Conservation (phyloP, 2,113 vertebrate genomes). For the Protobothrops flavoviridis region DNA sequence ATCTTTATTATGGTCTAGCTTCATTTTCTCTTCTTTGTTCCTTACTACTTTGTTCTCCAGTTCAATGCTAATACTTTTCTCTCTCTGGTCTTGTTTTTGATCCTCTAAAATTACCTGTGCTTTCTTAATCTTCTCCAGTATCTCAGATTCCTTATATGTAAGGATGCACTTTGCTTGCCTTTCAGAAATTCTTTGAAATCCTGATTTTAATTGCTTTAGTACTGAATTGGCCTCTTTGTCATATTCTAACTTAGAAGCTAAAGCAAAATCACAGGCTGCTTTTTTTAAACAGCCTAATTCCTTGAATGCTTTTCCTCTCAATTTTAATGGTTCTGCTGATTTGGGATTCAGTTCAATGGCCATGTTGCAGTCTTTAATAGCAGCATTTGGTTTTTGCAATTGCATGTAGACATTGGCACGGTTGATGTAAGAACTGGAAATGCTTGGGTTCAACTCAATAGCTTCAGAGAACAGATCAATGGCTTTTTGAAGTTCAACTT, state of each 20-base stretch:
- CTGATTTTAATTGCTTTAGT: not conserved
- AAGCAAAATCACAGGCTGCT: slow-evolving; percentile 18
- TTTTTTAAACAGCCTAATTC: slow-evolving; percentile 1
- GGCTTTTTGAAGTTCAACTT: slow-evolving; percentile 79
- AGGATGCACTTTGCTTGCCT: not conserved
- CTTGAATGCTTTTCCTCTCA: slow-evolving; percentile 71
- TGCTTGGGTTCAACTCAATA: slow-evolving; percentile 80
- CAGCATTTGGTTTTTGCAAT: slow-evolving; percentile 77
- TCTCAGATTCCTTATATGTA: not conserved
- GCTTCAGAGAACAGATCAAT: slow-evolving; percentile 81
- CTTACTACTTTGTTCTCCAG: slow-evolving; percentile 1
- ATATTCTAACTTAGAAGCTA: slow-evolving; percentile 24
- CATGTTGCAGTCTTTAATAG: slow-evolving; percentile 75
- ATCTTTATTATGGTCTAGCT: not conserved
- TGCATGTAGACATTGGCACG: slow-evolving; percentile 85
- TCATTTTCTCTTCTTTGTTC: not conserved
- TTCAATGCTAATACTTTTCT: not conserved
- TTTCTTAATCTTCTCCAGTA: not conserved
- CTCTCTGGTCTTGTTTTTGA: not conserved
- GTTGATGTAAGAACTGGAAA: slow-evolving; percentile 82
- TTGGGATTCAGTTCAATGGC: slow-evolving; percentile 78
- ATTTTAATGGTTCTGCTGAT: slow-evolving; percentile 77
- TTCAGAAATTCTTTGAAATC: slow-evolving; percentile 6
- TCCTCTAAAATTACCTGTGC: not conserved
- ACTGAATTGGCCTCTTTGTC: not conserved